These are phyloP conservation scores for Murina feae DNA, from an alignment of 2,113 vertebrate species.

Conservation along the genomic window DNA sequence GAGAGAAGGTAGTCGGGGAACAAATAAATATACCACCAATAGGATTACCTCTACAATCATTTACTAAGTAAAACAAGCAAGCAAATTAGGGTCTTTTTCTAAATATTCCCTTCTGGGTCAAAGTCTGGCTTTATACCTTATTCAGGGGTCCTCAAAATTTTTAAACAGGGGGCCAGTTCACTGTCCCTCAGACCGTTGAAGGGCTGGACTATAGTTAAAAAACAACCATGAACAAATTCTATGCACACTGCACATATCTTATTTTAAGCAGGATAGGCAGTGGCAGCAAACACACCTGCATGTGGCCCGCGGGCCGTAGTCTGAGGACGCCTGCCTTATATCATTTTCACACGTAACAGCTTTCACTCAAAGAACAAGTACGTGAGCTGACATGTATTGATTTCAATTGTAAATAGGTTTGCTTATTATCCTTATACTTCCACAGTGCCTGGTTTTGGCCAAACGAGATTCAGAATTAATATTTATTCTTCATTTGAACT, in stretches of 20 bases:
- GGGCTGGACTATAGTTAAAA: too few species aligned
- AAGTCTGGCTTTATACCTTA: neutral
- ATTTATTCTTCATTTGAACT: conserved; percentile 73
- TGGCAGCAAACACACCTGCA: too few species aligned
- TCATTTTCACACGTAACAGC: neutral
- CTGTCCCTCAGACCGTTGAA: too few species aligned
- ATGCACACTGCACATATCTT: too few species aligned
- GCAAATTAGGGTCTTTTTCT: conserved; percentile 22
- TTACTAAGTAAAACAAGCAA: neutral
- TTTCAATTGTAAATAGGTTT: conserved; percentile 59
- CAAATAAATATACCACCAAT: neutral
- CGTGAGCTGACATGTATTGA: conserved; percentile 51
- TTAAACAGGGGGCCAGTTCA: too few species aligned
- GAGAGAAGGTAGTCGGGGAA: neutral
- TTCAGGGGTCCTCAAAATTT: too few species aligned
- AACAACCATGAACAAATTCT: too few species aligned
- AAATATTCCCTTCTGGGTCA: neutral
- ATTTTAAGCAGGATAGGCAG: too few species aligned
- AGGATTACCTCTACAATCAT: conserved; percentile 1
- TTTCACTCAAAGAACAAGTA: conserved; percentile 16
- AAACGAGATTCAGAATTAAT: conserved; percentile 54
- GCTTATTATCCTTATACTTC: neutral
- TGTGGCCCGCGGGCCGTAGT: too few species aligned
- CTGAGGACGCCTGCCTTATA: too few species aligned
- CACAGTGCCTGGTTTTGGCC: neutral